These are phyloP conservation scores for Andrena minutula DNA, from an alignment of 2,888 invertebrate species.

Conservation along the genomic window DNA sequence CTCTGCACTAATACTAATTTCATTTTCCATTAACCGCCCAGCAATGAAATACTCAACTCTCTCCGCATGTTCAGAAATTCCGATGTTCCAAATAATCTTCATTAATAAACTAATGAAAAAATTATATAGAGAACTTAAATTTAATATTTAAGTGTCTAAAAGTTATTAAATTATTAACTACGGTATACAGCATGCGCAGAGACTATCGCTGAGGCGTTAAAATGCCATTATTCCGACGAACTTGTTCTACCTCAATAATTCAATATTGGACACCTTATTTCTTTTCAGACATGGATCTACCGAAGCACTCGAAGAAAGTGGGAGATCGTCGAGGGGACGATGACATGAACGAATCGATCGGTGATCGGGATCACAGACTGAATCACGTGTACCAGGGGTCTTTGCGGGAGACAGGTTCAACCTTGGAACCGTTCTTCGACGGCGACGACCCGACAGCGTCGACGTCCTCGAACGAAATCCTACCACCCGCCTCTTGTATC, in stretches of 20 bases:
- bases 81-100: no score
- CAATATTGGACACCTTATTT: background rate
- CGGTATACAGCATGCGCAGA: background rate
- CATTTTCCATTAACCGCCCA: no score
- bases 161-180: no score
- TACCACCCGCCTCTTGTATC: constrained; percentile 62
- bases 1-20: no score
- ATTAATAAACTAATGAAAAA: no score
- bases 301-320: constrained; percentile 78
- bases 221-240: background rate
- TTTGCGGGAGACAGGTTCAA: constrained; percentile 88
- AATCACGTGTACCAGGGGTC: constrained; percentile 88
- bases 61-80: no score
- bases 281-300: constrained; percentile 77
- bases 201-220: background rate
- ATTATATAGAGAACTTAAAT: no score
- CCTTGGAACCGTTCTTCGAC: constrained; percentile 73
- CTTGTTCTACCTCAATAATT: background rate
- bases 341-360: constrained; percentile 67
- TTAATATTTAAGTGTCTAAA: no score
- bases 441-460: constrained; percentile 58
- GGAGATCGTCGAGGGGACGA: constrained; percentile 69
- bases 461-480: constrained; percentile 51
- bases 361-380: constrained; percentile 78
- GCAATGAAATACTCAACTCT: no score